Evolutionary conservation across 2,113 vertebrate species (phyloP), one percentile per base, ranked within the genome.

Genomic region (Pituophis catenifer): DNA sequence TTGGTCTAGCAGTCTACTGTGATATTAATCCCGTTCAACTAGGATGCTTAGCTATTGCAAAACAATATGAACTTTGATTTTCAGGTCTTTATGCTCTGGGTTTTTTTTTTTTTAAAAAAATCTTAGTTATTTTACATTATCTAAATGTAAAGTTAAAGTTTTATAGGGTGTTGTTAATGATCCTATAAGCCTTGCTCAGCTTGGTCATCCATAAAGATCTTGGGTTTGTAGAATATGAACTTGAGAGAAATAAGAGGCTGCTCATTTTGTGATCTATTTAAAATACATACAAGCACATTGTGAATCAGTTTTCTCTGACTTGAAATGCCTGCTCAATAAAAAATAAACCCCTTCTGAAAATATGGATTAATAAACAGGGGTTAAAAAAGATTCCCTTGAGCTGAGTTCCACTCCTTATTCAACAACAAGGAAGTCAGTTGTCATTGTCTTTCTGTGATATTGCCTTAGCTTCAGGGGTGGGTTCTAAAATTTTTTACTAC

Each of bases 301-400:
- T 6, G 21, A 33, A 44, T 57, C 88, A 89, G 90, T 93, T 88
- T 96, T 92, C 52, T 94, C 44, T 58, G 93, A 85, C 95, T 92
- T 0, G 93, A 93, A 96, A 89, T n/a, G 89, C 96, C 75, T 94
- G 92, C 4, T 94, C 94, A 90, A 38, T 93, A 54, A 57, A 54
- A 54, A 62, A 90, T 89, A 44, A 89, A 11, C 90, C 13, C 93
- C 62, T 11, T 89, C 15, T 53, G 44, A 54, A 91, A 59, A 52
- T 52, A 93, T 5, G 59, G 13, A 33, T 94, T 38, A 81, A 86
- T 93, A 94, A n/a, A 50, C 91, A 89, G 62, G 26, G 65, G 29
- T 70, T 26, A n/a, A 70, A 70, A 81, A 81, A 21, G 15, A 38
- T 81, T 38, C 15, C 15, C 17, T 81, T 21, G 33, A 33, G 3